Conservation (phyloP, 2,113 vertebrate species). For the Caracal caracal region DNA sequence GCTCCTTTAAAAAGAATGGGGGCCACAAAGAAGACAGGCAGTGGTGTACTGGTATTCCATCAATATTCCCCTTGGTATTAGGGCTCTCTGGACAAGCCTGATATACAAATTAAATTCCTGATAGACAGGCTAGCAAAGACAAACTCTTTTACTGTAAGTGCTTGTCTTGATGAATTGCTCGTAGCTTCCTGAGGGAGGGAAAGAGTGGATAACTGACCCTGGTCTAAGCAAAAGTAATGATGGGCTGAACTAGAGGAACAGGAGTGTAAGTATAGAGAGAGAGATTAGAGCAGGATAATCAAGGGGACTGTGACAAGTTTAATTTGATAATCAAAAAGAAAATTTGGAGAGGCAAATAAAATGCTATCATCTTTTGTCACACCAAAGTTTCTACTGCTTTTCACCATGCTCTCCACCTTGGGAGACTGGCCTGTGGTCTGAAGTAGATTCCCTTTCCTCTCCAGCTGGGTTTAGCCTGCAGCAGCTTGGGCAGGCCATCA, state of each 20-base stretch:
- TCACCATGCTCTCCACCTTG: not conserved
- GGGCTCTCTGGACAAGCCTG: not conserved
- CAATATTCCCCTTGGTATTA: not conserved
- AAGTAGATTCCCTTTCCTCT: not conserved
- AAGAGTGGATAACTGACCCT: not conserved
- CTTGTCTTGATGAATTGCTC: not conserved
- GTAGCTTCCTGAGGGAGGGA: not conserved
- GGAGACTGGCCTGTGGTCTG: not conserved
- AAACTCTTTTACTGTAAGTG: not conserved
- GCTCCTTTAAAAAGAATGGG: not conserved
- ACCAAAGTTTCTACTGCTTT: not conserved
- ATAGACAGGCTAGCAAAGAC: not conserved
- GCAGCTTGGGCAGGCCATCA: not conserved
- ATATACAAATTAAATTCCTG: not conserved
- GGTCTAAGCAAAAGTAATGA: not conserved
- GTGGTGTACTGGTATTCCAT: not conserved
- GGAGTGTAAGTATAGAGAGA: not conserved
- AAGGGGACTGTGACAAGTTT: not conserved
- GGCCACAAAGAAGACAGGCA: not conserved
- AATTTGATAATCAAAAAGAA: not conserved
- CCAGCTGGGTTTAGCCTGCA: not conserved
- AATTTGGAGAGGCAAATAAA: not conserved
- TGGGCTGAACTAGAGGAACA: not conserved
- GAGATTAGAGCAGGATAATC: not conserved
- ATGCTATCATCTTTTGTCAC: not conserved